Percentiles rank a stretch among this genome's conserved stretches.
Conservation (phyloP, 1,140 invertebrate genomes). For the Bombus superbus region DNA sequence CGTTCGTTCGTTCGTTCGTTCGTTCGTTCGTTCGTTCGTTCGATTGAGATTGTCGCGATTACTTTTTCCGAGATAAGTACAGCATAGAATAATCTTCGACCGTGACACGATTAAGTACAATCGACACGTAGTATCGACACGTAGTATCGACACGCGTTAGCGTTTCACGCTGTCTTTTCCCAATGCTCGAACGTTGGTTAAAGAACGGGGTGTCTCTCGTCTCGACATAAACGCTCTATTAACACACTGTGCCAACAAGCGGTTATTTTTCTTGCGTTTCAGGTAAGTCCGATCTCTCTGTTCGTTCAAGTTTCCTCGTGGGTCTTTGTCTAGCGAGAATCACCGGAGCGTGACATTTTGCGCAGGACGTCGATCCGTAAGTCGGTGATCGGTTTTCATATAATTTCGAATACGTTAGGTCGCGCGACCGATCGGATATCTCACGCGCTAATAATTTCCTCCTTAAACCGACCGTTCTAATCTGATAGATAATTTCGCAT, state of each 20-base stretch:
- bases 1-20: no score
- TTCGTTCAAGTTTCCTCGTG: no score
- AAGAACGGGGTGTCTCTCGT: not conserved
- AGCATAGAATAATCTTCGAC: accelerated
- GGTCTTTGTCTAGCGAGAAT: not conserved
- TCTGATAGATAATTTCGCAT: not conserved
- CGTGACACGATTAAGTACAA: no score
- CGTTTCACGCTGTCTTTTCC: not conserved
- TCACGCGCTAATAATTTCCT: no score
- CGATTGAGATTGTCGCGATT: no score
- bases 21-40: no score
- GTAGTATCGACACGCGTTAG: no score
- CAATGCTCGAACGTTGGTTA: not conserved
- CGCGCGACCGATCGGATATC: no score
- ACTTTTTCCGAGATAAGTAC: no score
- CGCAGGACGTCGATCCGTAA: conserved; percentile 13
- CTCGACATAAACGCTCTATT: conserved; percentile 17
- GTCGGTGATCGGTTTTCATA: conserved; percentile 4
- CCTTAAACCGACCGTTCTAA: not conserved
- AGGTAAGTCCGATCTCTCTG: conserved; percentile 50
- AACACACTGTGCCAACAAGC: conserved; percentile 17
- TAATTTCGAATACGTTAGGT: not conserved
- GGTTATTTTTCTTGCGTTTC: conserved; percentile 49
- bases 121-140: no score
- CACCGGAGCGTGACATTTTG: conserved; percentile 13